A percentile compares a stretch with the other conserved stretches of the same genome.
phyloP scores from a whole-genome alignment of 2,888 invertebrate species.

The Patella ulyssiponensis region DNA sequence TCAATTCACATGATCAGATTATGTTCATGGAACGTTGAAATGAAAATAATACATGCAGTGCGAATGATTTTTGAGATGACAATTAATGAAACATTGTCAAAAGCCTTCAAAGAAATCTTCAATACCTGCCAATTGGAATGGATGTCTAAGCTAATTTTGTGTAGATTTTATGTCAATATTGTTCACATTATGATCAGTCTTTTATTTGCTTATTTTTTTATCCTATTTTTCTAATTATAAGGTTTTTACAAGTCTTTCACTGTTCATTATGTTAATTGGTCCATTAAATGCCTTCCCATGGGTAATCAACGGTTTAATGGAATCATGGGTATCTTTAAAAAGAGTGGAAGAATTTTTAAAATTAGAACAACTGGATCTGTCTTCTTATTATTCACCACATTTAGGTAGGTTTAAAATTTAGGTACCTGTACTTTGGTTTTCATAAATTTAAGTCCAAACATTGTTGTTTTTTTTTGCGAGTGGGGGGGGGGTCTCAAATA shows the following conservation, averaged over 20 bases:
- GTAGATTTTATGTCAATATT: neutral
- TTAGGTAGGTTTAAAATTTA: conserved; percentile 23
- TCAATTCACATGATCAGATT: no score
- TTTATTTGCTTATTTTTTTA: neutral
- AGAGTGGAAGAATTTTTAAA: conserved; percentile 83
- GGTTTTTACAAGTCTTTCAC: conserved; percentile 92
- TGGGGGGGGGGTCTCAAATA: neutral
- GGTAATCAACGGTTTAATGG: conserved; percentile 96
- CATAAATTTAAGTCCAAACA: neutral
- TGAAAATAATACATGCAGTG: no score
- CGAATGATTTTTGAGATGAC: no score
- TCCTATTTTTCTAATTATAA: conserved; percentile 53
- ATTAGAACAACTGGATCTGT: conserved; percentile 75
- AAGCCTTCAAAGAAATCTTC: no score
- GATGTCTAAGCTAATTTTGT: neutral
- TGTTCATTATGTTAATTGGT: conserved; percentile 95
- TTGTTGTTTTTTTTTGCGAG: neutral
- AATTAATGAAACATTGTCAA: no score
- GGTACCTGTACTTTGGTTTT: neutral
- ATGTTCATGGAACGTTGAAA: no score
- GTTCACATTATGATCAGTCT: neutral
- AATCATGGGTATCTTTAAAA: conserved; percentile 94
- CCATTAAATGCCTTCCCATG: conserved; percentile 98
- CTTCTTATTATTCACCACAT: conserved; percentile 76
- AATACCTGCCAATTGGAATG: no score